phyloP scores from a whole-genome alignment of 1,140 invertebrate species.

The Thrips palmi region DNA sequence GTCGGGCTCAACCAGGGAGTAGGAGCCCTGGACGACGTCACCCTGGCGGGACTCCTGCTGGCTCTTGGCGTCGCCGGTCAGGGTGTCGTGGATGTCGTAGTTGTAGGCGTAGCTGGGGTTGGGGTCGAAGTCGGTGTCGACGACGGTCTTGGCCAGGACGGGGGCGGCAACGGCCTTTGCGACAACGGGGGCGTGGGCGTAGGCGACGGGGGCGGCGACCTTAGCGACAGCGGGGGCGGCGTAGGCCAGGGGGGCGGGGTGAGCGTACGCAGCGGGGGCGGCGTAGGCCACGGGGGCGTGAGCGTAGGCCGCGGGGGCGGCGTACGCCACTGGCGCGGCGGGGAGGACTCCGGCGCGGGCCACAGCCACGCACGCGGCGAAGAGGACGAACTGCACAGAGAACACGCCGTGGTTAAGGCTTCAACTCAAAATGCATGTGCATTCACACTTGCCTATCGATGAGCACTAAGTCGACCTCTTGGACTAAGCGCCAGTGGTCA shows the following conservation, averaged over 20 bases:
- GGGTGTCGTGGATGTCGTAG: constrained; percentile 43
- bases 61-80: constrained; percentile 43
- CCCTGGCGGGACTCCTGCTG: constrained; percentile 43
- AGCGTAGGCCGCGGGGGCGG: constrained; percentile 19
- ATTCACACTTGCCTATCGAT: too few relatives aligned
- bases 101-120: constrained; percentile 29
- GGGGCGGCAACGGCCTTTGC: constrained; percentile 13
- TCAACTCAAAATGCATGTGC: too few relatives aligned
- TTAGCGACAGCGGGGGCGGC: background rate
- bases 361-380: constrained; percentile 24
- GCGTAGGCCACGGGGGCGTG: constrained; percentile 25
- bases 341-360: constrained; percentile 21
- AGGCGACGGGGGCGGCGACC: constrained; percentile 1
- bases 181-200: constrained; percentile 13
- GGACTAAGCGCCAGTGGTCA: background rate
- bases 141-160: constrained; percentile 14
- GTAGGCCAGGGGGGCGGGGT: constrained; percentile 5
- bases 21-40: constrained; percentile 42
- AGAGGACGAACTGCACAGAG: constrained; percentile 27
- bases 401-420: too few relatives aligned
- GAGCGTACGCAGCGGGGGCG: constrained; percentile 24
- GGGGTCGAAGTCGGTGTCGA: constrained; percentile 18
- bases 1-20: constrained; percentile 27
- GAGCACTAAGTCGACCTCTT: constrained; percentile 5
- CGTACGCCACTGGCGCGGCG: constrained; percentile 9